Conservation (phyloP, 2,113 vertebrate species). For the Bubo blakistoni region DNA sequence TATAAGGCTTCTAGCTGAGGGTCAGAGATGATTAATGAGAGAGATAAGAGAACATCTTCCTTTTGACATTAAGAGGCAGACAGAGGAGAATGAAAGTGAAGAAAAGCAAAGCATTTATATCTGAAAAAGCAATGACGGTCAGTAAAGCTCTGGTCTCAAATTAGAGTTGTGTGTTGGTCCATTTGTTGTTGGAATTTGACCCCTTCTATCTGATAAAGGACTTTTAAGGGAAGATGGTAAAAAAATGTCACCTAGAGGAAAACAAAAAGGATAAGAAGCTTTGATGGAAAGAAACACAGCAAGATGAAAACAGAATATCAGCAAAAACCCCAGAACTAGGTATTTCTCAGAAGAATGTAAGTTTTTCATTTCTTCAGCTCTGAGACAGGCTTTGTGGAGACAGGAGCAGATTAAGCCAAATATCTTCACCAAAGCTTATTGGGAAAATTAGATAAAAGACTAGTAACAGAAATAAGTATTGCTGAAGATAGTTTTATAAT, state of each 20-base stretch:
- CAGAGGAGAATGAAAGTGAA: neutral
- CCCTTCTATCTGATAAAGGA: neutral
- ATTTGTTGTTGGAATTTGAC: neutral
- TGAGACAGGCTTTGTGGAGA: neutral
- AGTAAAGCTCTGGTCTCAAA: neutral
- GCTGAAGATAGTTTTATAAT: neutral
- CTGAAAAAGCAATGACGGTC: neutral
- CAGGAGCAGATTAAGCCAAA: neutral
- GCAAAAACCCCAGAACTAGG: neutral
- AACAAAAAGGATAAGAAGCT: neutral
- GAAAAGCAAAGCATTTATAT: neutral
- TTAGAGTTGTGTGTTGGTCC: neutral
- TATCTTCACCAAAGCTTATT: neutral
- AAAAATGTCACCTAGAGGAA: neutral
- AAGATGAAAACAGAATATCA: neutral
- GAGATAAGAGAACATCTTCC: constrained; percentile 40
- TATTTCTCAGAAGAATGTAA: neutral
- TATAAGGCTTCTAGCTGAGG: constrained; percentile 9
- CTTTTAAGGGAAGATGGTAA: neutral
- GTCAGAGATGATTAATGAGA: constrained; percentile 48
- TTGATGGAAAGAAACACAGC: neutral
- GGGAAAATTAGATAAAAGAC: neutral
- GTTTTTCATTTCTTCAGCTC: neutral
- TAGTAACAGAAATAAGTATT: neutral
- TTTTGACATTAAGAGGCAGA: constrained; percentile 15